Conservation (phyloP, 2,113 vertebrate species). For the Rhea americana region DNA sequence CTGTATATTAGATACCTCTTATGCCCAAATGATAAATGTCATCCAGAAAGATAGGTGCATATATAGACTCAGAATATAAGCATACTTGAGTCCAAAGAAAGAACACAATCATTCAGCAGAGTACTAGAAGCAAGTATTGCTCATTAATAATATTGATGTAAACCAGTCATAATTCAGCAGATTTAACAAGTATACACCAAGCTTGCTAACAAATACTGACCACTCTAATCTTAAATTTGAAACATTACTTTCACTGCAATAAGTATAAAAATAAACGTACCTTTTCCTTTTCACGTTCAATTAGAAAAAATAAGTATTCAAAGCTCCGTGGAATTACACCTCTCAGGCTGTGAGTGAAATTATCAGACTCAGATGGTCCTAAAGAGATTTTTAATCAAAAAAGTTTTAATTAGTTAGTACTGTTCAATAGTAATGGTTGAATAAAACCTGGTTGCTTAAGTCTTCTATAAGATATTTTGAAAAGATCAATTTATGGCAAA, state of each 20-base stretch:
- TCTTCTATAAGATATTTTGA: not conserved
- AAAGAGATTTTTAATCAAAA: constrained; percentile 10
- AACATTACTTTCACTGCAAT: not conserved
- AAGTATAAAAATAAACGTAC: constrained; percentile 65
- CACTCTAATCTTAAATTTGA: not conserved
- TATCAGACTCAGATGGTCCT: constrained; percentile 93
- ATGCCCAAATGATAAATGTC: not conserved
- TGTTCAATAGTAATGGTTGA: not conserved
- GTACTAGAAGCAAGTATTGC: not conserved
- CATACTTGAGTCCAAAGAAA: not conserved
- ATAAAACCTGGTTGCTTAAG: not conserved
- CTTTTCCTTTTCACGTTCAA: constrained; percentile 91
- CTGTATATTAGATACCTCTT: not conserved
- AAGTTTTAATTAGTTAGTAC: not conserved
- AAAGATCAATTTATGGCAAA: not conserved
- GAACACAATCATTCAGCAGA: not conserved
- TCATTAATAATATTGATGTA: not conserved
- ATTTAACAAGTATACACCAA: rapidly evolving
- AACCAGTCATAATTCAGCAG: not conserved
- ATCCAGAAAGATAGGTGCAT: not conserved
- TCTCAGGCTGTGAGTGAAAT: constrained; percentile 91
- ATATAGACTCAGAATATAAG: not conserved
- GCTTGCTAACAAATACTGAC: not conserved
- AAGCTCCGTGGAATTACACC: constrained; percentile 96
- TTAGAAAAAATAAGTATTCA: constrained; percentile 96